phyloP scores from a whole-genome alignment of 2,113 vertebrate species.

The Crotophaga sulcirostris region DNA sequence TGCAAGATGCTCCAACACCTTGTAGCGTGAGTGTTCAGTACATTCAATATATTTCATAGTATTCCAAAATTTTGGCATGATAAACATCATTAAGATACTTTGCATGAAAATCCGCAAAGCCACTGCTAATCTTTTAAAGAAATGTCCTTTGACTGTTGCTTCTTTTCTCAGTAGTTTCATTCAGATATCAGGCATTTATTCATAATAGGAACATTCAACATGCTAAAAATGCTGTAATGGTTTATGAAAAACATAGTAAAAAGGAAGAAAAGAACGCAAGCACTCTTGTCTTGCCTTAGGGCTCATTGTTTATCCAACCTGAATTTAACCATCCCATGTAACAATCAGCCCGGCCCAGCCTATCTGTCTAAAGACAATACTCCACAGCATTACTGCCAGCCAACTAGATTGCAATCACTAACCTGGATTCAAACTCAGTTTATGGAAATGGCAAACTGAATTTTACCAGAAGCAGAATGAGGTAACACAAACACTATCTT shows the following conservation, averaged over 20 bases:
- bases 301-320: slow-evolving; percentile 35
- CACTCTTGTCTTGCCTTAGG: slow-evolving; percentile 14
- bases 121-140: background rate
- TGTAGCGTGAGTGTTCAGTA: background rate
- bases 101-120: background rate
- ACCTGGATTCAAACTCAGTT: slow-evolving; percentile 44
- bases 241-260: slow-evolving; percentile 10
- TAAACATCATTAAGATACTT: background rate
- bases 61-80: background rate
- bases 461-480: slow-evolving; percentile 56
- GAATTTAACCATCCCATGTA: slow-evolving; percentile 32
- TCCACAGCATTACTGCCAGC: background rate
- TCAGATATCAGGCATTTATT: background rate
- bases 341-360: slow-evolving; percentile 16
- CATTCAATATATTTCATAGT: background rate
- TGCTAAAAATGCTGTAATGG: background rate
- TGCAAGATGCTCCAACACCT: background rate
- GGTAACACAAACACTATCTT: slow-evolving; percentile 49
- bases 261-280: slow-evolving; percentile 13
- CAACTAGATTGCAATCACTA: slow-evolving; percentile 19
- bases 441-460: slow-evolving; percentile 25
- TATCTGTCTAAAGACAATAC: slow-evolving; percentile 22
- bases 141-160: background rate
- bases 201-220: background rate
- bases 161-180: background rate